Evolutionary conservation across 2,113 vertebrate genomes (phyloP), one percentile per base, ranked within the genome.

Genomic region (Pluvianellus socialis): DNA sequence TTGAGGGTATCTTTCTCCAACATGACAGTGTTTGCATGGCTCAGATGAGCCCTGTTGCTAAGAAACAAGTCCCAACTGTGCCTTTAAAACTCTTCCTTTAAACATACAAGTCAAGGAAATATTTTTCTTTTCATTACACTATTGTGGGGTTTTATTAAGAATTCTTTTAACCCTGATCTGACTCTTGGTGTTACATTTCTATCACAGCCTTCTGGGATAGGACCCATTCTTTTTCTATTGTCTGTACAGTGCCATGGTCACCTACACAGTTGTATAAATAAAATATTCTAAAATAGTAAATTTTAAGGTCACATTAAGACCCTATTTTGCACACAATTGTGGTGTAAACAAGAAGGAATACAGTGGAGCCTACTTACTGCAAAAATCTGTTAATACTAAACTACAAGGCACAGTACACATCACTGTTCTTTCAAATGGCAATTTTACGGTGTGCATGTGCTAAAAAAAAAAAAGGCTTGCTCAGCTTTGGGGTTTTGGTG

Each of bases 31-130:
- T 96, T 95, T 85, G 73, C 71, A 45, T 91, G 96, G 90, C 95
- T 96, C 79, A 90, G 92, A 97, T 90, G 96, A 96, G 96, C 84
- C 79, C 80, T 62, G 98, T 98, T 98, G 98, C 98, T 98, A 98
- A 98, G 98, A 97, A 97, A 98, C 98, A 90, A 97, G 91, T 88
- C 94, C 96, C 96, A 98, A 89, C 92, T 89, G 95, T 92, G 96
- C 91, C 97, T 98, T 97, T 94, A 96, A 98, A 97, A 94, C 87
- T 80, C 88, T 94, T 95, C 89, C 88, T 97, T 97, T 96, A 97
- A 97, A 96, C 89, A 93, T 73, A 96, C 35, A 91, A 94, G 92
- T 95, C 95, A 82, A 92, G 89, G 91, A 98, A 98, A 94, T 94
- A 82, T 79, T 97, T 94, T 95, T 94, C 92, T 97, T 94, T 95